A percentile compares a stretch with the other conserved stretches of the same genome.
Conservation (phyloP, 2,888 invertebrate species). For the Sarcophaga variegata region DNA sequence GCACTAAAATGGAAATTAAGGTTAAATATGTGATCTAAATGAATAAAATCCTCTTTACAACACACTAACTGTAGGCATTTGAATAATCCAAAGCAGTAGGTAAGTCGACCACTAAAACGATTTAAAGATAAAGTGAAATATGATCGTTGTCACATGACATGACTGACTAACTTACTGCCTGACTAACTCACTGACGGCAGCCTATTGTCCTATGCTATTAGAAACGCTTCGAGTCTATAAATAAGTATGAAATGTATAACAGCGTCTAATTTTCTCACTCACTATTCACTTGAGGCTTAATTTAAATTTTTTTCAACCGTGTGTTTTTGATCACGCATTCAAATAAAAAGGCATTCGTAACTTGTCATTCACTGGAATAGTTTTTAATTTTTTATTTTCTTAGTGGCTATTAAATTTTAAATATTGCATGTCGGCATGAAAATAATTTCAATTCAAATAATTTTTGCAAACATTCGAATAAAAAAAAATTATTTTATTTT, state of each 20-base stretch:
- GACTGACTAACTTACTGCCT: not conserved
- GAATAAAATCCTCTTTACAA: slow-evolving; percentile 53
- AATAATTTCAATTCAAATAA: too few relatives aligned
- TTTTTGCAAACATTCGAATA: too few relatives aligned
- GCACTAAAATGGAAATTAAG: slow-evolving; percentile 54
- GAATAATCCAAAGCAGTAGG: not conserved
- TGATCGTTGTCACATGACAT: slow-evolving; percentile 17
- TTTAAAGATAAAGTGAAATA: not conserved
- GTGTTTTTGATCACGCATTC: slow-evolving; percentile 60
- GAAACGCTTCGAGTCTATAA: slow-evolving; percentile 8
- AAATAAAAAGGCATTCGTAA: slow-evolving; percentile 55
- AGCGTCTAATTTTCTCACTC: slow-evolving; percentile 55
- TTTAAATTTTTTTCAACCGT: slow-evolving; percentile 1
- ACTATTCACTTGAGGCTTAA: slow-evolving; percentile 18
- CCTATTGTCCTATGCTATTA: slow-evolving; percentile 35
- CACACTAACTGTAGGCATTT: not conserved
- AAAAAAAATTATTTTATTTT: too few relatives aligned
- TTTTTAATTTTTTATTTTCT: not conserved
- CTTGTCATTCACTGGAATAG: slow-evolving; percentile 56
- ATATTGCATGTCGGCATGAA: not conserved
- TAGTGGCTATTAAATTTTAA: not conserved
- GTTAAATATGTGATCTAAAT: slow-evolving; percentile 67
- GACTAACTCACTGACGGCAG: not conserved
- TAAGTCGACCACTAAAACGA: not conserved
- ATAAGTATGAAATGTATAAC: not conserved